These are phyloP conservation scores for Meloidogyne floridensis DNA, from an alignment of 1,140 invertebrate species.

Conservation along the genomic window DNA sequence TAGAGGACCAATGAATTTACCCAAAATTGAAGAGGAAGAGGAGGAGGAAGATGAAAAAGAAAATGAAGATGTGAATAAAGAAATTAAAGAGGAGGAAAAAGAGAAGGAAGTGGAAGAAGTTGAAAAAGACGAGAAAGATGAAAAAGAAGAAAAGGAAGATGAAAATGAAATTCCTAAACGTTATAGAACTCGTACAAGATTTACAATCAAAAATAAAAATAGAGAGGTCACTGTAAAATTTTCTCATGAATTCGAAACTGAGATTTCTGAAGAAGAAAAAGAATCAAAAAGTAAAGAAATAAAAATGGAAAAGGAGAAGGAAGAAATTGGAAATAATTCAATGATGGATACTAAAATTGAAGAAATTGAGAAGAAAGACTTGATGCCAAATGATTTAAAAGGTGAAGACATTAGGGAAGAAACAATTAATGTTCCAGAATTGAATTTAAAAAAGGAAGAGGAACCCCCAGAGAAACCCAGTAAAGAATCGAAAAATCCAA, in stretches of 20 bases:
- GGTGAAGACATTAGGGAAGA: not conserved
- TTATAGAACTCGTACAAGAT: conserved; percentile 3
- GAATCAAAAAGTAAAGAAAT: not conserved
- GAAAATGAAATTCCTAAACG: conserved; percentile 3
- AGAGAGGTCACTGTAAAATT: not conserved
- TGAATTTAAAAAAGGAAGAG: not conserved
- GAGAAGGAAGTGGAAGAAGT: too few species aligned
- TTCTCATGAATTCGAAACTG: not conserved
- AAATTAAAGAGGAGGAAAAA: too few species aligned
- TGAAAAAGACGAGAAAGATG: not conserved
- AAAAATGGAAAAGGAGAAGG: not conserved
- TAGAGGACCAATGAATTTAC: not conserved
- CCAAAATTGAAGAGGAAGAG: not conserved
- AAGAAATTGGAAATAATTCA: not conserved
- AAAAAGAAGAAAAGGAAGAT: not conserved
- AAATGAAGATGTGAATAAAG: too few species aligned
- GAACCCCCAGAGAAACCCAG: not conserved
- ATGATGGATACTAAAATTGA: not conserved
- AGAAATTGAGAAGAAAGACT: not conserved
- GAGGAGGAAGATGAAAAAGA: not conserved
- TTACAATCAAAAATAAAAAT: not conserved
- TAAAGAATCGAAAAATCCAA: not conserved
- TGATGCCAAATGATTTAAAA: not conserved
- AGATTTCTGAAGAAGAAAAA: not conserved
- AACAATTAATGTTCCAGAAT: not conserved